Base-by-base conservation (phyloP, 2,888 invertebrate species). In the Calliphora vomitoria region DNA sequence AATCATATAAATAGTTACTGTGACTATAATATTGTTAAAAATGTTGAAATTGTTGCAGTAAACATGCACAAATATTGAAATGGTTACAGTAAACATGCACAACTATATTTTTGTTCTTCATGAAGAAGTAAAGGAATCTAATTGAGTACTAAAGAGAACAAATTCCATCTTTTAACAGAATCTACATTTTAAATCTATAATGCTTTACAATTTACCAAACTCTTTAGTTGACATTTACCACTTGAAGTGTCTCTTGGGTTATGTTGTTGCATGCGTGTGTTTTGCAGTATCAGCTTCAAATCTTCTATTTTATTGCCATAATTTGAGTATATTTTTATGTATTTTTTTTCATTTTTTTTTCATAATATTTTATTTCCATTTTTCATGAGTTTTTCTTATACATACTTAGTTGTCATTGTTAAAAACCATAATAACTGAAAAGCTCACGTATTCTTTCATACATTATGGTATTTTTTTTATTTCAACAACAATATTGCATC, bases 401-500 rank as follows among this genome's bases (percentile, higher is more conserved):
- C n/a, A n/a, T n/a, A n/a, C n/a, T n/a, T 31, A 5, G 15, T 60
- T 60, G 60, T 31, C 31, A 60, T 60, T 31, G 31, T 60, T 60
- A 60, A 60, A 60, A 69, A 20, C 50, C 31, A 53, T 71, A 50
- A 71, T 53, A 53, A 71, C 69, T 53, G 35, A 53, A n/a, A 50
- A 71, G 35, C 35, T 71, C 69, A 71, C 69, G 69, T 53, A 71
- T 18, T 71, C 53, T 53, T 53, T 13, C 15, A 44, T 44, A 68
- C 47, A 25, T 68, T 31, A 35, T 35, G 35, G 3, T 47, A 47
- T n/a, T 50, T n/a, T 50, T n/a, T n/a, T 20, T 58, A 11, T 58
- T 58, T 58, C 8, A 62, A 15, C 62, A 62, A 75, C 18, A 75
- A 38, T 47, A 53, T 74, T 76, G 53, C 64, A 76, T 38, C 66